Evolutionary conservation across 2,888 invertebrate genomes (phyloP).

Genomic region (Halictus quadricinctus): DNA sequence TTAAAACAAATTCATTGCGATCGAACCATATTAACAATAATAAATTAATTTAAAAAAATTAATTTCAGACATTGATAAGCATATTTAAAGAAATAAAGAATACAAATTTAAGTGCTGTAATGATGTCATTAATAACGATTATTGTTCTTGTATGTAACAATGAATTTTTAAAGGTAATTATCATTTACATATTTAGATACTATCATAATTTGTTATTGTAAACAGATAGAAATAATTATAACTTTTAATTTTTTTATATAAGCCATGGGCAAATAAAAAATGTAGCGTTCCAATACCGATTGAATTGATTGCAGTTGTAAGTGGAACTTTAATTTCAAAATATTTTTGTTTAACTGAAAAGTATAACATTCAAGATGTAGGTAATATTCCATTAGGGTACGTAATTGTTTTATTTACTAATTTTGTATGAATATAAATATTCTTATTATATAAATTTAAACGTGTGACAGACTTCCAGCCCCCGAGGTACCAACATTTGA

Average conservation of each 20-base stretch:
- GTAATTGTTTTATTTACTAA: slow-evolving; percentile 64
- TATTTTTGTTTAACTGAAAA: slow-evolving; percentile 83
- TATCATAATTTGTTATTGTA: not conserved
- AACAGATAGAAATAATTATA: slow-evolving; percentile 10
- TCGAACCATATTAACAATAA: not conserved
- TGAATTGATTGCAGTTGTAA: slow-evolving; percentile 88
- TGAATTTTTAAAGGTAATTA: slow-evolving; percentile 86
- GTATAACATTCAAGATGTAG: slow-evolving; percentile 85
- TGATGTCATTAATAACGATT: slow-evolving; percentile 86
- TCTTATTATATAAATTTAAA: slow-evolving; percentile 50
- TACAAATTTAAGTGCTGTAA: slow-evolving; percentile 86
- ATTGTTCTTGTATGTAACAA: slow-evolving; percentile 85
- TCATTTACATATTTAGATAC: not conserved
- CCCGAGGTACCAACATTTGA: slow-evolving; percentile 85
- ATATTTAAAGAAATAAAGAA: slow-evolving; percentile 84
- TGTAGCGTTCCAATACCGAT: slow-evolving; percentile 89
- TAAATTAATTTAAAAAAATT: slow-evolving; percentile 27
- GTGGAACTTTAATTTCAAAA: slow-evolving; percentile 87
- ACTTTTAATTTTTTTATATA: slow-evolving; percentile 68
- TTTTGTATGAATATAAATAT: slow-evolving; percentile 50
- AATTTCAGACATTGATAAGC: slow-evolving; percentile 85
- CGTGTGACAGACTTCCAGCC: slow-evolving; percentile 84
- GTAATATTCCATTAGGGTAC: slow-evolving; percentile 88
- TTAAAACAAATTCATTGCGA: not conserved
- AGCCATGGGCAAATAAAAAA: slow-evolving; percentile 85